Evolutionary conservation across 2,113 vertebrate species (phyloP).

Genomic region (Rhinolophus ferrumequinum): DNA sequence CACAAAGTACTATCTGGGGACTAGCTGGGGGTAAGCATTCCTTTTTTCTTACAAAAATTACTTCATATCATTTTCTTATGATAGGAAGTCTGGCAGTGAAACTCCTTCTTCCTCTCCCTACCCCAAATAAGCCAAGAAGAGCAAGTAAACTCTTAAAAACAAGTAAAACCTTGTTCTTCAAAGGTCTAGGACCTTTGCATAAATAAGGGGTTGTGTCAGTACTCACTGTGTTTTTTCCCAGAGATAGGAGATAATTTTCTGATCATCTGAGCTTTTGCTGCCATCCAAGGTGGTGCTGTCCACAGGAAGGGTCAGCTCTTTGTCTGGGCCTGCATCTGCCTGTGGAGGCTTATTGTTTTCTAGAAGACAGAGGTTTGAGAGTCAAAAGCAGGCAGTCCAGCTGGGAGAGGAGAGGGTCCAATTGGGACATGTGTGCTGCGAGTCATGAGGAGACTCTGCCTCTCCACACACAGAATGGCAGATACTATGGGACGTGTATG

Average conservation of each 20-base stretch:
- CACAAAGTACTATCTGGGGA: slow-evolving; percentile 24
- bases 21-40: slow-evolving; percentile 6
- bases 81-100: neutral
- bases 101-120: slow-evolving; percentile 22
- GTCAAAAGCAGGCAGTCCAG: slow-evolving; percentile 46
- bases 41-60: slow-evolving; percentile 47
- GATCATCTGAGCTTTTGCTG: slow-evolving; percentile 96
- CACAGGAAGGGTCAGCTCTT: slow-evolving; percentile 96
- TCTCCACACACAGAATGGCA: neutral
- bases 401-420: slow-evolving; percentile 16
- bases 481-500: neutral
- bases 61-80: slow-evolving; percentile 41
- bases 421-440: neutral
- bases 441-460: slow-evolving; percentile 16
- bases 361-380: slow-evolving; percentile 79
- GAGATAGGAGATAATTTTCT: slow-evolving; percentile 93
- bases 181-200: neutral
- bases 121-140: neutral
- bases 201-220: neutral
- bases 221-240: slow-evolving; percentile 95
- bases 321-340: slow-evolving; percentile 97
- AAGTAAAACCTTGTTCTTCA: neutral
- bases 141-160: neutral
- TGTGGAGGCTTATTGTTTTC: slow-evolving; percentile 98
- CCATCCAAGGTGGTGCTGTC: slow-evolving; percentile 96